These are phyloP conservation scores for Seriola aureovittata DNA, from an alignment of 2,113 vertebrate genomes.

Conservation along the genomic window DNA sequence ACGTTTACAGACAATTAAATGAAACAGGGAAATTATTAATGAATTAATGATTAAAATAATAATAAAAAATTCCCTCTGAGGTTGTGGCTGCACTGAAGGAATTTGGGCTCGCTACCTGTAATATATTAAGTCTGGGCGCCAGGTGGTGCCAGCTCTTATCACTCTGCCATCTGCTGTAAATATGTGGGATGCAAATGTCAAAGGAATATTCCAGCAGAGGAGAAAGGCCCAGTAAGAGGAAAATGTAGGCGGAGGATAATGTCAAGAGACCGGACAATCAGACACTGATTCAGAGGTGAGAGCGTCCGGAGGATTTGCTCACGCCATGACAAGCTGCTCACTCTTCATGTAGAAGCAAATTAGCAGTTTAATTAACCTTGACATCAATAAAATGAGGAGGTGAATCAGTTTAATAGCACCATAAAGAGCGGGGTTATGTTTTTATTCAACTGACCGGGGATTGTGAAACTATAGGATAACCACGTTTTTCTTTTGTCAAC, in stretches of 20 bases:
- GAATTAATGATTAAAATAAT: no score
- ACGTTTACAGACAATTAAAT: neutral
- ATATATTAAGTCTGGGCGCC: neutral
- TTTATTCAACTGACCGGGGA: slow-evolving; percentile 10
- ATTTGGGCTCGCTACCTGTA: neutral
- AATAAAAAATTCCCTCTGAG: neutral
- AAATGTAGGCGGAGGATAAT: slow-evolving; percentile 9
- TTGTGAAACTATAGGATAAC: slow-evolving; percentile 25
- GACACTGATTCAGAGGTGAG: neutral
- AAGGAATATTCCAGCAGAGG: neutral
- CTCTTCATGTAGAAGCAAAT: neutral
- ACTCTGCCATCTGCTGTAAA: neutral
- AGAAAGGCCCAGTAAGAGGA: neutral
- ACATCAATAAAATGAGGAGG: neutral
- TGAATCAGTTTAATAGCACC: slow-evolving; percentile 7
- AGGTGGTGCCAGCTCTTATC: neutral
- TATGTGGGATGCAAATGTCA: slow-evolving; percentile 11
- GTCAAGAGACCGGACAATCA: slow-evolving; percentile 21
- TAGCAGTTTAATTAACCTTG: neutral
- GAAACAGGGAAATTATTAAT: no score
- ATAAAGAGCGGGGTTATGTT: neutral
- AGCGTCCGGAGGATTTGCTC: neutral
- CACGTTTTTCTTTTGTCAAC: slow-evolving; percentile 36
- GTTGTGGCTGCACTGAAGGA: neutral
- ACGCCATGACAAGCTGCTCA: neutral